Evolutionary conservation across 2,797 vertebrate genomes (phyloP).

Genomic region (Rhyacichthys aspro): DNA sequence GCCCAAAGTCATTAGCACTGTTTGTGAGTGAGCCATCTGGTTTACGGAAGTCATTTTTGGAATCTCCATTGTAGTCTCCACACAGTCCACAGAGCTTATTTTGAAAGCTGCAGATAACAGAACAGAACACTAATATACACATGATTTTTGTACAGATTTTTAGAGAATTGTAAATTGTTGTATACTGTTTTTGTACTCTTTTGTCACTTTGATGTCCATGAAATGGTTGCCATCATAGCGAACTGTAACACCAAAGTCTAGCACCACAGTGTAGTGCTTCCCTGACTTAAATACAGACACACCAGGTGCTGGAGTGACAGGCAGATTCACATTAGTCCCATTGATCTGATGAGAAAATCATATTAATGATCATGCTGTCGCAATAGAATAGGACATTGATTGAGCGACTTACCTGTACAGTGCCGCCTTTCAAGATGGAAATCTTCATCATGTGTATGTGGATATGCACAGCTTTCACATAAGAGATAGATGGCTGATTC

Average conservation of each 20-base stretch:
- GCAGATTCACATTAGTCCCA: slow-evolving; percentile 75
- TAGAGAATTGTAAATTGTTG: no score
- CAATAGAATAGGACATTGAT: no score
- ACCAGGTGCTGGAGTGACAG: slow-evolving; percentile 59
- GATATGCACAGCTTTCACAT: slow-evolving; percentile 81
- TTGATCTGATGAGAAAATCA: slow-evolving; percentile 62
- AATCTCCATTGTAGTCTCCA: slow-evolving; percentile 74
- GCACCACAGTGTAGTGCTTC: slow-evolving; percentile 73
- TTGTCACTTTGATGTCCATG: slow-evolving; percentile 81
- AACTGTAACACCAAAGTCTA: slow-evolving; percentile 79
- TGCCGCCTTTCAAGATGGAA: slow-evolving; percentile 80
- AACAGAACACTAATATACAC: not conserved
- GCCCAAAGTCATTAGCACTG: slow-evolving; percentile 72
- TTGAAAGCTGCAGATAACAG: slow-evolving; percentile 67
- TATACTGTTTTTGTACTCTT: slow-evolving; percentile 72
- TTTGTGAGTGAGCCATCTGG: slow-evolving; percentile 71
- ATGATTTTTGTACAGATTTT: no score
- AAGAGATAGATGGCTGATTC: slow-evolving; percentile 73
- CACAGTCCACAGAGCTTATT: slow-evolving; percentile 77
- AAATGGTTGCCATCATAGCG: slow-evolving; percentile 81
- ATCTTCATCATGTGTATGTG: slow-evolving; percentile 69
- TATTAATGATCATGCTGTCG: not conserved
- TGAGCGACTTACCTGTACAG: slow-evolving; percentile 70
- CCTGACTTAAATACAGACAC: slow-evolving; percentile 78
- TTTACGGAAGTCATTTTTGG: slow-evolving; percentile 76